Evolutionary conservation across 2,113 vertebrate genomes (phyloP).

Genomic region (Protomyctophum bolini): DNA sequence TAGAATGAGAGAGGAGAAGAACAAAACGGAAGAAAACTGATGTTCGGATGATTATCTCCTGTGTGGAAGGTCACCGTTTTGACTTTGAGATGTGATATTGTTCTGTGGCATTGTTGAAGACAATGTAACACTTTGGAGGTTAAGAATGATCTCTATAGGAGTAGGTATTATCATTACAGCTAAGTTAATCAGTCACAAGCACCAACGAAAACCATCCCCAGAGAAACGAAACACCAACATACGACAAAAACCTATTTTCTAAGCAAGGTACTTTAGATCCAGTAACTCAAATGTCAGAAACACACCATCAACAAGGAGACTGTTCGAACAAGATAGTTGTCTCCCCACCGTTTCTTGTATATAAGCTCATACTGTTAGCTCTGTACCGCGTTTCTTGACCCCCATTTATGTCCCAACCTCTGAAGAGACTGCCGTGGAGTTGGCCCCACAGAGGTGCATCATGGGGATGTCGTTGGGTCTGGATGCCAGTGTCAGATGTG

Average conservation of each 20-base stretch:
- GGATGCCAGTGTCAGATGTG: slow-evolving; percentile 38
- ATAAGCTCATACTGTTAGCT: neutral
- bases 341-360: neutral
- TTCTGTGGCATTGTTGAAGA: slow-evolving; percentile 51
- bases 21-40: slow-evolving; percentile 12
- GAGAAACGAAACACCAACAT: slow-evolving; percentile 53
- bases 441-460: slow-evolving; percentile 28
- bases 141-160: slow-evolving; percentile 16
- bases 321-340: slow-evolving; percentile 13
- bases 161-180: slow-evolving; percentile 37
- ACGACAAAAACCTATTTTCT: slow-evolving; percentile 55
- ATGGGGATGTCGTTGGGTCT: neutral
- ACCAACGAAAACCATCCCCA: slow-evolving; percentile 43
- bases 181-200: slow-evolving; percentile 50
- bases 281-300: slow-evolving; percentile 53
- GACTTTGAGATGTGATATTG: slow-evolving; percentile 34
- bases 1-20: slow-evolving; percentile 16
- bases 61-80: slow-evolving; percentile 17
- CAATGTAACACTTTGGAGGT: slow-evolving; percentile 15
- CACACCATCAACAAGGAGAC: slow-evolving; percentile 43
- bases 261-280: slow-evolving; percentile 47
- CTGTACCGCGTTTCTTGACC: neutral
- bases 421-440: slow-evolving; percentile 2
- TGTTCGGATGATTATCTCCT: slow-evolving; percentile 2
- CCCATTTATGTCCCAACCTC: too few species aligned